These are phyloP conservation scores for Pharmacophagus antenor DNA, from an alignment of 2,888 invertebrate species.

Conservation along the genomic window DNA sequence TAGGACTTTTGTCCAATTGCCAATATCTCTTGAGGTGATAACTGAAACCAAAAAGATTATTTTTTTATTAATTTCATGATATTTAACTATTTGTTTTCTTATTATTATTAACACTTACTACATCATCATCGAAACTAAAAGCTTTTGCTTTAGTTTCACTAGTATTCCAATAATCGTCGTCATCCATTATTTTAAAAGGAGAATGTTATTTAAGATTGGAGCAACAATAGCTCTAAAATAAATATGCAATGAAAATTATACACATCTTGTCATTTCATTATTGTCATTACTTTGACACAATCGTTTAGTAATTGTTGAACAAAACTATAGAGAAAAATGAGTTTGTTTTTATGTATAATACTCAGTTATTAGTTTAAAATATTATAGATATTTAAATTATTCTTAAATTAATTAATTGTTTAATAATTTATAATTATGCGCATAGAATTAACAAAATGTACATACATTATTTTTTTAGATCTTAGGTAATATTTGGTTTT, in stretches of 20 bases:
- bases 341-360: background rate
- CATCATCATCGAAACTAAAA: constrained; percentile 90
- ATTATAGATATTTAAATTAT: background rate
- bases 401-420: background rate
- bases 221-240: background rate
- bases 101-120: too few species aligned
- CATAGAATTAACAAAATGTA: too few species aligned
- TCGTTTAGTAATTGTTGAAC: too few species aligned
- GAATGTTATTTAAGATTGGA: background rate
- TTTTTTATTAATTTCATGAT: background rate
- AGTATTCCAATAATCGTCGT: constrained; percentile 88
- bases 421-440: background rate
- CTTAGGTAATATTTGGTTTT: background rate
- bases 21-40: constrained; percentile 74
- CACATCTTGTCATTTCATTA: background rate
- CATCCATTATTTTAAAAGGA: constrained; percentile 57
- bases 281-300: background rate
- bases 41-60: constrained; percentile 44
- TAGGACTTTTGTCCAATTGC: constrained; percentile 68
- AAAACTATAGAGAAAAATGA: background rate
- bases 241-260: background rate
- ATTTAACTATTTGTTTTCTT: background rate
- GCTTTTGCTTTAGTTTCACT: constrained; percentile 86
- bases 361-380: background rate
- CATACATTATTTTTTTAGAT: too few species aligned